Evolutionary conservation across 1,140 invertebrate genomes (phyloP).

Genomic region (Helicoverpa zea): DNA sequence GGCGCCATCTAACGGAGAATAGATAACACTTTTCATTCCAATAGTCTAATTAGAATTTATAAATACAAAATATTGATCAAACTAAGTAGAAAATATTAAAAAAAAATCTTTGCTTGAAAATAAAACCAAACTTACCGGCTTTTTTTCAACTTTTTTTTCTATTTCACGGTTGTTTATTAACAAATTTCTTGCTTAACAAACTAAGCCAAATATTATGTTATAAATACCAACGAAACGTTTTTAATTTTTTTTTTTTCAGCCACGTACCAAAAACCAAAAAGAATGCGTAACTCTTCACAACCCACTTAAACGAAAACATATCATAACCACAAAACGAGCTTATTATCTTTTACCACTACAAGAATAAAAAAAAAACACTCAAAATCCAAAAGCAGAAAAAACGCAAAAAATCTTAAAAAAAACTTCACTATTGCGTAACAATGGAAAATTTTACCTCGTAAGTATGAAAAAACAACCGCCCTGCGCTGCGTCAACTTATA

Average conservation of each 20-base stretch:
- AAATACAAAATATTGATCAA: background rate
- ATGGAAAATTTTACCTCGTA: conserved; percentile 75
- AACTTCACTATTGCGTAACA: conserved; percentile 64
- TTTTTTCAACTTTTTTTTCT: no score
- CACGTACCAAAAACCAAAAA: background rate
- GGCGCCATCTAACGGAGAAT: conserved; percentile 46
- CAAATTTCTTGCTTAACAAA: no score
- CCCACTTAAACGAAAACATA: background rate
- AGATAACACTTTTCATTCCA: conserved; percentile 8
- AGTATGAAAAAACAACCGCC: conserved; percentile 77
- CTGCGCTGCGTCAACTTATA: conserved; percentile 72
- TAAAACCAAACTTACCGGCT: no score
- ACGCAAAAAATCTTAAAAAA: conserved; percentile 51
- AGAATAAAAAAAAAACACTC: conserved; percentile 14
- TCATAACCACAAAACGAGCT: background rate
- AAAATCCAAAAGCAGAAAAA: conserved; percentile 42
- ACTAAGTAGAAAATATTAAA: background rate
- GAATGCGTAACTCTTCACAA: background rate
- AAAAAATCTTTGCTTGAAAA: background rate
- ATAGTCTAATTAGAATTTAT: conserved; percentile 1
- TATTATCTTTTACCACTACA: background rate
- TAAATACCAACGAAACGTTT: no score
- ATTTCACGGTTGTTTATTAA: no score
- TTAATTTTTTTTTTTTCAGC: background rate
- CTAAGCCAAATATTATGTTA: no score